Base-by-base conservation (phyloP, 2,113 vertebrate genomes). In the Oncorhynchus keta region DNA sequence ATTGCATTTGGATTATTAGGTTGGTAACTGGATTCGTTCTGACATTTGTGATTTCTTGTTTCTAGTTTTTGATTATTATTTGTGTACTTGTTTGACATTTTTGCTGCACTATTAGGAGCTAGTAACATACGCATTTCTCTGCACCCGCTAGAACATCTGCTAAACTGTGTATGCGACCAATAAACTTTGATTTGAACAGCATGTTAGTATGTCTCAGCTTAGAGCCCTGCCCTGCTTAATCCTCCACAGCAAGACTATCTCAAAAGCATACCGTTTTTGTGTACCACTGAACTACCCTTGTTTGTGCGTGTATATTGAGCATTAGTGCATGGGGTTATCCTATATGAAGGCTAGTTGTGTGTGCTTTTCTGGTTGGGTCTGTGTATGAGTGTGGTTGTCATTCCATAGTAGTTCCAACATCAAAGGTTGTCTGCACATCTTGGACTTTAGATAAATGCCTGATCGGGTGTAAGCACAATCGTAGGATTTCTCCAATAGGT, bases 371-470 rank as follows among this genome's bases (percentile, higher is more conserved):
- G 70, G 30, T 68, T 20, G 32, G 24, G 67, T 35, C 1, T 49
- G 35, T 48, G 78, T 77, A 69, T 73, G 81, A 78, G 76, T 32
- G 77, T 76, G 85, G 84, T 90, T 89, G 91, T 90, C 90, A 89
- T 92, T 87, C 88, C 69, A 68, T 78, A 86, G 86, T 83, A 89
- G 73, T 81, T 87, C 87, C 82, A 62, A 85, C 89, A 86, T 86
- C 84, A 89, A 92, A 92, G 91, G 90, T 92, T 90, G 91, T 90
- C 90, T 90, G 89, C 86, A 84, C 83, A 81, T 87, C 87, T 86
- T 91, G 90, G 91, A 24, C 91, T 90, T 90, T 90, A 88, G 90
- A 89, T 91, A 88, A 91, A 92, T 91, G 91, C 88, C 90, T 87
- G 83, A 78, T 79, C 67, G 83, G 79, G 83, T 90, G 87, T 90